Percentiles rank a stretch among this genome's conserved stretches.
Conservation (phyloP, 2,113 vertebrate genomes). For the Mobula birostris region DNA sequence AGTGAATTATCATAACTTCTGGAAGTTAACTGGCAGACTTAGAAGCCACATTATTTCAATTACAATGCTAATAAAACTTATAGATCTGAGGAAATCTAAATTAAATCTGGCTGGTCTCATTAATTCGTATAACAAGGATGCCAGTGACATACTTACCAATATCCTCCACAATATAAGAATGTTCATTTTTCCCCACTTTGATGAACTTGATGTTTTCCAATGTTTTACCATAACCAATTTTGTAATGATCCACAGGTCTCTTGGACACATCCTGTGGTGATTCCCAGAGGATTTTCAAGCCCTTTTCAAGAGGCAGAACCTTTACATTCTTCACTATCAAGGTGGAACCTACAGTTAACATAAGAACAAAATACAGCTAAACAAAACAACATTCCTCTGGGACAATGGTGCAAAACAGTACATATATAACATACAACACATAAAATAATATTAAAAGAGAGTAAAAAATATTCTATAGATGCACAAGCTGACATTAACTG, state of each 20-base stretch:
- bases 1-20: conserved; percentile 44
- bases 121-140: background rate
- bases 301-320: conserved; percentile 56
- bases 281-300: conserved; percentile 63
- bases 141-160: conserved; percentile 55
- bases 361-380: background rate
- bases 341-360: conserved; percentile 54
- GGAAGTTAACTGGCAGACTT: conserved; percentile 42
- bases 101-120: background rate
- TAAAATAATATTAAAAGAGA: too few species aligned
- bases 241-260: conserved; percentile 59
- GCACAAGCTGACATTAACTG: too few species aligned
- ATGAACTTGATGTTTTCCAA: conserved; percentile 60
- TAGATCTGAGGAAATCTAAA: conserved; percentile 13
- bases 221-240: conserved; percentile 63
- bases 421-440: too few species aligned
- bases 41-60: conserved; percentile 30
- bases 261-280: conserved; percentile 57
- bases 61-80: conserved; percentile 39
- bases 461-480: too few species aligned
- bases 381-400: too few species aligned
- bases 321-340: conserved; percentile 59
- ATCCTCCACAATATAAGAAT: conserved; percentile 57
- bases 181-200: conserved; percentile 54
- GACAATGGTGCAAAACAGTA: too few species aligned